Conservation (phyloP, 2,888 invertebrate genomes). For the Leptogaster cylindrica region DNA sequence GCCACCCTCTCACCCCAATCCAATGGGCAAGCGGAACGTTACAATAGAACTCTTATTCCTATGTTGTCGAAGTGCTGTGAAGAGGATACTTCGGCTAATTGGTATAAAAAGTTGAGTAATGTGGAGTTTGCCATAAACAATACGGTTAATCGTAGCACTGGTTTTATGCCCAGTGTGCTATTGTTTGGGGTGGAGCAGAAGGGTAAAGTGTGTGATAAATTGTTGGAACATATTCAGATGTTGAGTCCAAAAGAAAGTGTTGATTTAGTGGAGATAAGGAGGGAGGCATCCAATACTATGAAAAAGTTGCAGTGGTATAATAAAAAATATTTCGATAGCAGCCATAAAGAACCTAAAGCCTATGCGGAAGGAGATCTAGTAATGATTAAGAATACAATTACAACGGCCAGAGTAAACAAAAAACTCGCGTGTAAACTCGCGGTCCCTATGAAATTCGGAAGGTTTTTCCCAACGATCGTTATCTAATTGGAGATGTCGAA, state of each 20-base stretch:
- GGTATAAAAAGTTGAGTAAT: neutral
- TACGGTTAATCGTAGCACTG: neutral
- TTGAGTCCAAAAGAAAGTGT: neutral
- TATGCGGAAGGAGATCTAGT: conserved; percentile 43
- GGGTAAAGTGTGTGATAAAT: conserved; percentile 47
- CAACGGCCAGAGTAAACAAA: neutral
- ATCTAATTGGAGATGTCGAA: conserved; percentile 39
- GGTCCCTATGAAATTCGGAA: conserved; percentile 35
- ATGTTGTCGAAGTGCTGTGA: conserved; percentile 15
- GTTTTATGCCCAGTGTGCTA: conserved; percentile 26
- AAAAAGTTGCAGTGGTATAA: conserved; percentile 20
- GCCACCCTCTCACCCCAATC: conserved; percentile 51
- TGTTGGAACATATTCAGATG: conserved; percentile 20
- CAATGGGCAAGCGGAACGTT: conserved; percentile 50
- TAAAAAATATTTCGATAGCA: conserved; percentile 38
- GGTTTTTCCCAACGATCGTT: conserved; percentile 38
- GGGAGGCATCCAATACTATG: conserved; percentile 11
- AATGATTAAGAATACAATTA: conserved; percentile 39
- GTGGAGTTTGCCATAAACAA: conserved; percentile 7
- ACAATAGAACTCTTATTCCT: conserved; percentile 13
- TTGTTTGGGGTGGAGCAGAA: conserved; percentile 51
- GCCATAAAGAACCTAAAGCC: neutral
- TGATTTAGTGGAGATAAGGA: conserved; percentile 12
- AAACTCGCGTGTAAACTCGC: conserved; percentile 16
- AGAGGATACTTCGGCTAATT: neutral